Evolutionary conservation across 2,888 invertebrate genomes (phyloP), one percentile per base, ranked within the genome.

Genomic region (Melinaea marsaeus): DNA sequence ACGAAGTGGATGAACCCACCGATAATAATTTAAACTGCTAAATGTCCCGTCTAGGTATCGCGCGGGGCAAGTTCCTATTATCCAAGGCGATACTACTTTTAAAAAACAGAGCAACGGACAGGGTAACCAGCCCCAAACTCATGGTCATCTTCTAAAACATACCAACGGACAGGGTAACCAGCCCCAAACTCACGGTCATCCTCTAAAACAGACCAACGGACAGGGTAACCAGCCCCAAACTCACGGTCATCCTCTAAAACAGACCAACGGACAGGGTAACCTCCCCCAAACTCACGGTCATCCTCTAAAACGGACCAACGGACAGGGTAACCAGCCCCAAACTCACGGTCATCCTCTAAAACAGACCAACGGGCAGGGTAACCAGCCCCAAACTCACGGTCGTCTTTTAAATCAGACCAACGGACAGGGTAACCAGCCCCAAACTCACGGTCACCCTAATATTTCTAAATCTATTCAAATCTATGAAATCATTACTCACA

Each of bases 221-320:
- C 59, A 59, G 54, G 54, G 54, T 59, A 59, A 55, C 54, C 54
- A 42, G 59, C 54, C 59, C 59, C 54, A 60, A 59, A 59, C 35
- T 59, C 37, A 59, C 13, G 54, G 48, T 54, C 59, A 54, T 7
- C 9, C 33, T 33, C 7, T 1, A 9, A 55, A 55, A 55, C 13
- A 34, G 55, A 34, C 55, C 55, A 35, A 55, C n/a, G 35, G 34
- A 34, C 55, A 55, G 59, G 54, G 54, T 59, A 59, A 42, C 22
- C 54, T 22, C 54, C 59, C 54, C 59, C 54, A 60, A 54, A 59
- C 51, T 59, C 32, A 54, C 7, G 22, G 48, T 54, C 59, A 35
- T 42, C 3, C 37, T 13, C 22, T 22, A 22, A 22, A 22, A 22
- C 22, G 1, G 22, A 22, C 22, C 22, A 35, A 58, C 5, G 42